Conservation (phyloP, 2,113 vertebrate species). For the Sinocyclocheilus grahami region DNA sequence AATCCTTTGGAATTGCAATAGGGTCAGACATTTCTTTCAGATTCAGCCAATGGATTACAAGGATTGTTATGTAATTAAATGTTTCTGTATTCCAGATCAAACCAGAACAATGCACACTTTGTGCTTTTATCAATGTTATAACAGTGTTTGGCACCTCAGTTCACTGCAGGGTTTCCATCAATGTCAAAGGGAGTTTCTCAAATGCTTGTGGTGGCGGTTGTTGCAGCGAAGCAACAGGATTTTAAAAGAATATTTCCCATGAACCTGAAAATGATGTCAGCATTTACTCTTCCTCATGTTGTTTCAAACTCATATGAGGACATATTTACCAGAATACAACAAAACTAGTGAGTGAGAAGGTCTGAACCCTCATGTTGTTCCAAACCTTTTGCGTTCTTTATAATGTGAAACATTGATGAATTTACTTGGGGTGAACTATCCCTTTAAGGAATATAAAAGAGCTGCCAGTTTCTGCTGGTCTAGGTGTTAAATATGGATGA, state of each 20-base stretch:
- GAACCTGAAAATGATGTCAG: background rate
- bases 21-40: slow-evolving; percentile 24
- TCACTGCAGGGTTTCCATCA: slow-evolving; percentile 15
- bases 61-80: slow-evolving; percentile 44
- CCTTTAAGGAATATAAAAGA: slow-evolving; percentile 11
- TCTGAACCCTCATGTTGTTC: background rate
- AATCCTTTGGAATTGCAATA: slow-evolving; percentile 24
- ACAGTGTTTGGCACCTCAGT: slow-evolving; percentile 5
- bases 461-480: background rate
- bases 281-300: background rate
- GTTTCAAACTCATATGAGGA: background rate
- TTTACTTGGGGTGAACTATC: background rate
- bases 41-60: slow-evolving; percentile 50
- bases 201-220: background rate
- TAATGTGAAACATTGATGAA: background rate
- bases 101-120: slow-evolving; percentile 43
- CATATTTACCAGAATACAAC: background rate
- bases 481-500: slow-evolving; percentile 24
- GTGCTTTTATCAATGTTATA: slow-evolving; percentile 24
- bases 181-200: background rate
- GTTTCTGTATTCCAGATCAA: slow-evolving; percentile 21
- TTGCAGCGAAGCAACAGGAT: background rate
- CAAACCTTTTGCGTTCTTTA: background rate
- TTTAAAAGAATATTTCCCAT: background rate
- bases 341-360: background rate